Conservation (phyloP, 1,140 invertebrate genomes). For the Pygmarrhopalites habei region DNA sequence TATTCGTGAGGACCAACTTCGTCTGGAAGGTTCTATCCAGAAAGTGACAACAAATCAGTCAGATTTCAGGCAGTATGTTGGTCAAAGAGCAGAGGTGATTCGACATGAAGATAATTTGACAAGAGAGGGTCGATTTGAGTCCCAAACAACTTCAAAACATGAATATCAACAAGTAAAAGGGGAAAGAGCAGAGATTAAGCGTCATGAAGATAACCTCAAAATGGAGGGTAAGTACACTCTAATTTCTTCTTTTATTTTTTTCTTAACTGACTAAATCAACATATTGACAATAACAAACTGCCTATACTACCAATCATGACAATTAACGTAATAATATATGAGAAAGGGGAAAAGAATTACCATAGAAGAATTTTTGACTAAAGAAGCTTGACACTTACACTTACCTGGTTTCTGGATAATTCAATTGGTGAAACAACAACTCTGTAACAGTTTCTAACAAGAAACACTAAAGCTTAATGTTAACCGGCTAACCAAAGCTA, state of each 20-base stretch:
- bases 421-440: too few species aligned
- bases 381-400: too few species aligned
- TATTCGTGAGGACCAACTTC: slow-evolving; percentile 51
- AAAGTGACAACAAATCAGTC: slow-evolving; percentile 8
- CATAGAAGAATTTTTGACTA: too few species aligned
- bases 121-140: slow-evolving; percentile 4
- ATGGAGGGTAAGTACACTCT: slow-evolving; percentile 48
- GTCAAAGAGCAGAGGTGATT: slow-evolving; percentile 47
- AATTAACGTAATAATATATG: too few species aligned
- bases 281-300: too few species aligned
- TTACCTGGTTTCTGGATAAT: too few species aligned
- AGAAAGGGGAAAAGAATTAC: too few species aligned
- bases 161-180: slow-evolving; percentile 30
- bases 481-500: too few species aligned
- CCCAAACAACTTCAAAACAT: slow-evolving; percentile 1
- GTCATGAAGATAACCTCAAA: slow-evolving; percentile 50
- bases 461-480: too few species aligned
- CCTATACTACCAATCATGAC: too few species aligned
- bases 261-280: background rate
- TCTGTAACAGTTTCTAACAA: too few species aligned
- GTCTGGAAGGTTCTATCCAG: slow-evolving; percentile 57
- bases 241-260: background rate
- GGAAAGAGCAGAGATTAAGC: slow-evolving; percentile 40
- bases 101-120: slow-evolving; percentile 44
- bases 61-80: slow-evolving; percentile 42